Base-by-base conservation (phyloP, 1,140 invertebrate genomes). In the Bacillus rossius region DNA sequence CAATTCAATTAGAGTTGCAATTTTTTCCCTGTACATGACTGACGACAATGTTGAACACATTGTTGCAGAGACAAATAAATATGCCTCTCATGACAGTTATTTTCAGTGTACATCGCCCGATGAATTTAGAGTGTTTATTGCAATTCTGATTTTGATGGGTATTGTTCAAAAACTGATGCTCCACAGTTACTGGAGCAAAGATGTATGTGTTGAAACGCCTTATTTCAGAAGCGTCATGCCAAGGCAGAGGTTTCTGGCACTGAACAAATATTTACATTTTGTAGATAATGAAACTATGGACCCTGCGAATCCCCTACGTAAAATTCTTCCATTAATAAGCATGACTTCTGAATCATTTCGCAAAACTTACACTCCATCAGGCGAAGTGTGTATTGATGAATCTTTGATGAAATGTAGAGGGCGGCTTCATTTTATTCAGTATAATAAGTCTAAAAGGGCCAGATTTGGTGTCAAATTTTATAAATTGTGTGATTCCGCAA, bases 401-500 rank as follows among this genome's bases (percentile, higher is more conserved):
- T 64, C 55, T 2, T 42, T 61, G 23, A 61, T 62, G 51, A 61
- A 61, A 43, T 62, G 53, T 48, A 61, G 23, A 16, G 56, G 56
- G 10, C 50, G 58, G 2, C 53, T 64, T 23, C 7, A 55, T 22
- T 63, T 57, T 47, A 51, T 57, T 51, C 55, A 61, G 38, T n/a
- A n/a, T n/a, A n/a, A n/a, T n/a, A 54, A 26, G 16, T 63, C 58
- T 25, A 43, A 51, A 65, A 62, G 54, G 59, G 61, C 49, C 13
- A 22, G 59, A 2, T 63, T 61, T 61, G 47, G 54, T 19, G 42
- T 57, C 3, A 61, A 59, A 23, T 48, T 64, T 55, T 61, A 63
- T 43, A 63, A 63, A 47, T 19, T 60, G n/a, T 64, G 60, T 42
- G 60, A 64, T 1, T 61, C 55, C 2, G 61, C 41, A 7, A 52